Conservation (phyloP, 2,888 invertebrate species). For the Eilema depressum region DNA sequence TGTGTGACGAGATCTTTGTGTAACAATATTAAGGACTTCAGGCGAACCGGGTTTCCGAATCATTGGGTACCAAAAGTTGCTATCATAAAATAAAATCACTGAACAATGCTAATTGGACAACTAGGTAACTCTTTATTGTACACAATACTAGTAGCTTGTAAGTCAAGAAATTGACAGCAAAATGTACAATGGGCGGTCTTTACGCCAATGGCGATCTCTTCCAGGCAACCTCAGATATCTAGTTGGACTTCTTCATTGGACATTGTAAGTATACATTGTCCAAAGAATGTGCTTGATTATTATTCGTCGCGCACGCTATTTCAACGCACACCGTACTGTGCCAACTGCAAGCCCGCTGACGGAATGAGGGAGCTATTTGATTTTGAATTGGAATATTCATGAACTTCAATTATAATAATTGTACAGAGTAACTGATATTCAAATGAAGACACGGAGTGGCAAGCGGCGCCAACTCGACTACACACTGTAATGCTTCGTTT, state of each 20-base stretch:
- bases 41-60: not conserved
- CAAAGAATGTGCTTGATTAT: no score
- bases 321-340: not conserved
- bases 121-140: no score
- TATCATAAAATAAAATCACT: not conserved
- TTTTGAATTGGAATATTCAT: conserved; percentile 4
- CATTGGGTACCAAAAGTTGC: not conserved
- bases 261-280: no score
- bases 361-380: not conserved
- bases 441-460: not conserved
- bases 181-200: no score
- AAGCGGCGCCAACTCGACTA: not conserved
- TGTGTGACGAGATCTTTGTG: no score
- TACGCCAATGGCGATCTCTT: no score
- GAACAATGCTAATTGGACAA: not conserved
- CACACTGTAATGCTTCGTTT: no score
- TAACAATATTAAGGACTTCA: no score
- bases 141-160: no score
- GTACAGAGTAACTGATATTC: not conserved
- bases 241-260: no score
- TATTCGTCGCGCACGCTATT: no score
- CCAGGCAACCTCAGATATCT: not conserved
- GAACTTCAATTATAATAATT: not conserved
- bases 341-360: not conserved
- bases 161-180: no score